Conservation (phyloP, 2,797 vertebrate species). For the Syngnathus acus region DNA sequence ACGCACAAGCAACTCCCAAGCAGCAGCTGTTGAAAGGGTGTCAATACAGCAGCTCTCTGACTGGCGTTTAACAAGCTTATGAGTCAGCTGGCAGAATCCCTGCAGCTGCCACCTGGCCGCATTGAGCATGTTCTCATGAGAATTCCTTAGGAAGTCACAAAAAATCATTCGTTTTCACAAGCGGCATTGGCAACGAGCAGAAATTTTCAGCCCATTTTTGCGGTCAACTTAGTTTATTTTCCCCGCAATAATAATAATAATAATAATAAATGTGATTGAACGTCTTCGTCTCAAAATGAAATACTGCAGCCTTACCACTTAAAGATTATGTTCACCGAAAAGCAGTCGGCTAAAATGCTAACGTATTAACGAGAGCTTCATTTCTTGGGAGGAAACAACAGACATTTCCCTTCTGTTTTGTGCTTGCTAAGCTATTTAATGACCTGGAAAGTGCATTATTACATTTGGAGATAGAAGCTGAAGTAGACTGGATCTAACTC, state of each 20-base stretch:
- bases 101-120: conserved; percentile 36
- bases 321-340: background rate
- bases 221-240: background rate
- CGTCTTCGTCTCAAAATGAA: too few relatives aligned
- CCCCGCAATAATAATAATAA: background rate
- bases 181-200: background rate
- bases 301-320: background rate
- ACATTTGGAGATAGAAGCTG: background rate
- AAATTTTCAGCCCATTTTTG: too few relatives aligned
- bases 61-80: conserved; percentile 35
- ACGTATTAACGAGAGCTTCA: background rate
- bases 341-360: background rate
- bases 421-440: background rate
- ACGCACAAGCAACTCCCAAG: background rate
- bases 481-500: conserved; percentile 3
- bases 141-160: background rate
- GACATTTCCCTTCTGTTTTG: background rate
- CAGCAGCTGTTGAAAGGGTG: conserved; percentile 11
- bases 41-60: conserved; percentile 33
- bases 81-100: conserved; percentile 27
- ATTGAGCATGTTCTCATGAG: conserved; percentile 12
- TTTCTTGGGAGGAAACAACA: background rate
- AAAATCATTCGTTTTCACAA: background rate
- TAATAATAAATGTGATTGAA: background rate
- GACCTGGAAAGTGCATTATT: background rate